Conservation (phyloP, 64 coral and sea anemone species). For the Cladopsammia gracilis region DNA sequence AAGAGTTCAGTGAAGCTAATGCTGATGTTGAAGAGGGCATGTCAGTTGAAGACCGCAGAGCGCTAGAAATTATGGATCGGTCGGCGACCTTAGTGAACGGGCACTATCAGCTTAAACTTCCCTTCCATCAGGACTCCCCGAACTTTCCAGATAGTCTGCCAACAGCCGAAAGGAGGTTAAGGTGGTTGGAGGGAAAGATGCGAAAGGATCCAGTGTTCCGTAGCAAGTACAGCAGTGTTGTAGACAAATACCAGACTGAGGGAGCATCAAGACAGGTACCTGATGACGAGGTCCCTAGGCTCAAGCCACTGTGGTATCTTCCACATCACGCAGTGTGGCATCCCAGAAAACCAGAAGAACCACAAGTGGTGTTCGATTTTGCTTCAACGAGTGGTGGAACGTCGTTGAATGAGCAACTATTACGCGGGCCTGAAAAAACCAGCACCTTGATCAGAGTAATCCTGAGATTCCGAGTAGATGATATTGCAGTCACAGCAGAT, state of each 20-base stretch:
- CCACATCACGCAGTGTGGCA: no score
- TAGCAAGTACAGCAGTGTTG: conserved; percentile 33
- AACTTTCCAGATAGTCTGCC: conserved; percentile 75
- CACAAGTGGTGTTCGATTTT: conserved; percentile 63
- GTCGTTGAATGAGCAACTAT: conserved; percentile 40
- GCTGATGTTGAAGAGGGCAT: no score
- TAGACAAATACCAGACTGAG: conserved; percentile 61
- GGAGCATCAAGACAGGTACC: no score
- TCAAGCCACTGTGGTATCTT: no score
- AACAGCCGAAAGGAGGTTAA: conserved; percentile 60
- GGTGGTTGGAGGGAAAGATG: conserved; percentile 54
- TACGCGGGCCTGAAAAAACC: conserved; percentile 60
- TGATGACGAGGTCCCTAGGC: no score
- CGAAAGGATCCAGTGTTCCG: conserved; percentile 65
- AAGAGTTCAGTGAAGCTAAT: no score
- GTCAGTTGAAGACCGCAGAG: no score
- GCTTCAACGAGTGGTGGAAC: conserved; percentile 34
- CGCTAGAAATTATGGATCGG: conserved; percentile 42
- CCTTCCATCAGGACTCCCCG: conserved; percentile 68
- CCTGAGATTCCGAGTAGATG: conserved; percentile 39
- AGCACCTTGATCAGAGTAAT: conserved; percentile 58
- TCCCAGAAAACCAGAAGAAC: no score
- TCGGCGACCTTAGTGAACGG: conserved; percentile 53
- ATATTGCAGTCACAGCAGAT: conserved; percentile 41
- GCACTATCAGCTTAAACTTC: conserved; percentile 73